Evolutionary conservation across 2,888 invertebrate genomes (phyloP).

Genomic region (Coenonympha arcania): DNA sequence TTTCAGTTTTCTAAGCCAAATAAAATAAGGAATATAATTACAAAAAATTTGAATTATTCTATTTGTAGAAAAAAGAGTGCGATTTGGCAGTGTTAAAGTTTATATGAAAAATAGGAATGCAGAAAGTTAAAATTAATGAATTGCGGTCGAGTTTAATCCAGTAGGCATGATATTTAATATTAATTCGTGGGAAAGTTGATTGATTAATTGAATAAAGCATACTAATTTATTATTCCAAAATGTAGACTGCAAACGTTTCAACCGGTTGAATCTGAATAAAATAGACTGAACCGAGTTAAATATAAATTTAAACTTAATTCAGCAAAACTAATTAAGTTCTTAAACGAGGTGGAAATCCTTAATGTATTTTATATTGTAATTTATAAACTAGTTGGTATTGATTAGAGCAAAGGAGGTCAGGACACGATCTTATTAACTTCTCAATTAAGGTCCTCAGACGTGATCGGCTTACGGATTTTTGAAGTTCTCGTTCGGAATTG

Average conservation of each 20-base stretch:
- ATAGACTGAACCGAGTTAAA: not conserved
- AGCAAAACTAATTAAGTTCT: not conserved
- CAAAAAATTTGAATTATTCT: too few relatives aligned
- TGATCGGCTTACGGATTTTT: constrained; percentile 50
- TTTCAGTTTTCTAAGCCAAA: too few relatives aligned
- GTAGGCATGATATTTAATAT: too few relatives aligned
- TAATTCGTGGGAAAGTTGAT: too few relatives aligned
- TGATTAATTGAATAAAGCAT: too few relatives aligned
- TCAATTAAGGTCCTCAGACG: constrained; percentile 61
- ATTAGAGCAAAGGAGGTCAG: constrained; percentile 48
- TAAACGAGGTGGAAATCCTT: constrained; percentile 4
- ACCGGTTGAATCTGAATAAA: not conserved
- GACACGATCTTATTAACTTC: constrained; percentile 60
- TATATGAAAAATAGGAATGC: too few relatives aligned
- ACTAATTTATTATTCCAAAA: not conserved
- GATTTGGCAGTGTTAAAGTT: too few relatives aligned
- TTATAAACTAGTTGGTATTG: constrained; percentile 51
- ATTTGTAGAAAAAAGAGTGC: too few relatives aligned
- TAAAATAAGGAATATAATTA: too few relatives aligned
- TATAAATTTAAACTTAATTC: not conserved
- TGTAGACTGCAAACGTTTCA: not conserved
- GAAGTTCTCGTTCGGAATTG: constrained; percentile 25
- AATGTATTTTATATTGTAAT: constrained; percentile 28
- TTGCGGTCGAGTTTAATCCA: too few relatives aligned
- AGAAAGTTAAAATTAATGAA: too few relatives aligned